phyloP scores from a whole-genome alignment of 92 coral and sea anemone species.

The Phenganax marumi region DNA sequence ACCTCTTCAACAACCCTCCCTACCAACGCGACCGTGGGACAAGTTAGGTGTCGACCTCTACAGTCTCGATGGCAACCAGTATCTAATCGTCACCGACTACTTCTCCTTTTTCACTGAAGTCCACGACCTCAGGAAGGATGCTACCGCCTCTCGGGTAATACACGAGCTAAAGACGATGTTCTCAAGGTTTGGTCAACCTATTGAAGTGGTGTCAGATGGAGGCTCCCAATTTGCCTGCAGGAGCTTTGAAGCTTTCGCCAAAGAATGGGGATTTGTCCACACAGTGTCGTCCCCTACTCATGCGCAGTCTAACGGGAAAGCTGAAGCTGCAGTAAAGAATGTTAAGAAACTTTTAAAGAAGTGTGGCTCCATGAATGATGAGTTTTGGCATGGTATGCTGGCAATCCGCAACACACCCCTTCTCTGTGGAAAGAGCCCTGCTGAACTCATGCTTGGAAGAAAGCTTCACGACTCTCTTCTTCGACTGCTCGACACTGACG shows the following conservation, averaged over 20 bases:
- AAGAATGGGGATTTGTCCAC: conserved; percentile 1
- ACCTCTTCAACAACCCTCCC: not conserved
- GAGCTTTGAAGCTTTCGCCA: not conserved
- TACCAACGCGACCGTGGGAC: conserved; percentile 3
- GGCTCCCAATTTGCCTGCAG: conserved; percentile 15
- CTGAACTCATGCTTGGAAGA: conserved; percentile 31
- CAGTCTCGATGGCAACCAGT: not conserved
- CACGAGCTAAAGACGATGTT: conserved; percentile 16
- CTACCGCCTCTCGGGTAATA: conserved; percentile 6
- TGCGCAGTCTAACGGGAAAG: conserved; percentile 11
- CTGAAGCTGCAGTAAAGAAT: conserved; percentile 34
- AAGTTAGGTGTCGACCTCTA: not conserved
- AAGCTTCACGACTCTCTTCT: conserved; percentile 42
- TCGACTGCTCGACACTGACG: not conserved
- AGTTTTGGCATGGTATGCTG: conserved; percentile 29
- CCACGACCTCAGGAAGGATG: not conserved
- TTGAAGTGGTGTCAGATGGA: conserved; percentile 16
- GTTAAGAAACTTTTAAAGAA: conserved; percentile 33
- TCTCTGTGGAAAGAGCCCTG: conserved; percentile 31
- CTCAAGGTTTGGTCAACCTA: conserved; percentile 33
- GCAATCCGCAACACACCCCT: conserved; percentile 36
- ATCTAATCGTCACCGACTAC: not conserved
- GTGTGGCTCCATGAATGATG: conserved; percentile 45
- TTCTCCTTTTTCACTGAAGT: conserved; percentile 15
- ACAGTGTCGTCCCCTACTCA: conserved; percentile 28